Percentiles rank a stretch among this genome's conserved stretches.
phyloP scores from a whole-genome alignment of 1,140 invertebrate genomes.

The Cydia splendana region DNA sequence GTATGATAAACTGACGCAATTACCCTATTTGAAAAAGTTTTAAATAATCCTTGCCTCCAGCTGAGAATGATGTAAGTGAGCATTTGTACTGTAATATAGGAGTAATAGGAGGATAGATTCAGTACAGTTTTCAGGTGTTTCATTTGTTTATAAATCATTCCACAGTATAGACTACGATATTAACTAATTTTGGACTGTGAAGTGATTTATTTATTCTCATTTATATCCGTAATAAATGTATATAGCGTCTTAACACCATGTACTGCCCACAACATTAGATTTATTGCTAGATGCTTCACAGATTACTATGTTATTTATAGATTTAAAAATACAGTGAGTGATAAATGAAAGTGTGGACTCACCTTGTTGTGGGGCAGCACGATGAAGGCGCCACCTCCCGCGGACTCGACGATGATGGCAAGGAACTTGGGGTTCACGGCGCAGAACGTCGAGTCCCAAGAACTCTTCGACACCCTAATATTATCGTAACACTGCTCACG shows the following conservation, averaged over 20 bases:
- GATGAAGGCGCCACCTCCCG: constrained; percentile 98
- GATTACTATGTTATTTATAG: constrained; percentile 35
- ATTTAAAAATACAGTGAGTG: constrained; percentile 25
- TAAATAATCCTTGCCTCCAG: too few species aligned
- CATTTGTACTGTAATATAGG: too few species aligned
- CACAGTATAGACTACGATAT: background rate
- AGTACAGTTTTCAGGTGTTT: background rate
- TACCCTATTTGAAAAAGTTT: too few species aligned
- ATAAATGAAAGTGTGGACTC: constrained; percentile 56
- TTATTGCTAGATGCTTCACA: background rate
- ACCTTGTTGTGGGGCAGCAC: constrained; percentile 98
- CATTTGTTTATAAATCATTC: background rate
- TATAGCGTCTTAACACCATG: constrained; percentile 16
- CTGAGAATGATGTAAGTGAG: too few species aligned
- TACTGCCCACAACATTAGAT: constrained; percentile 15
- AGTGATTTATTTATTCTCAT: background rate
- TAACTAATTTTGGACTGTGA: background rate
- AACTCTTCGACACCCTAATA: constrained; percentile 98
- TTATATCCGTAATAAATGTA: constrained; percentile 13
- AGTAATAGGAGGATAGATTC: too few species aligned
- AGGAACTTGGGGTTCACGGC: constrained; percentile 99
- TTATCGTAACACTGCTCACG: constrained; percentile 99
- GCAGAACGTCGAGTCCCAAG: constrained; percentile 99
- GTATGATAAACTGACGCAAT: too few species aligned
- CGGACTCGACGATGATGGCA: constrained; percentile 99